Conservation (phyloP, 2,888 invertebrate genomes). For the Lithophane socia region DNA sequence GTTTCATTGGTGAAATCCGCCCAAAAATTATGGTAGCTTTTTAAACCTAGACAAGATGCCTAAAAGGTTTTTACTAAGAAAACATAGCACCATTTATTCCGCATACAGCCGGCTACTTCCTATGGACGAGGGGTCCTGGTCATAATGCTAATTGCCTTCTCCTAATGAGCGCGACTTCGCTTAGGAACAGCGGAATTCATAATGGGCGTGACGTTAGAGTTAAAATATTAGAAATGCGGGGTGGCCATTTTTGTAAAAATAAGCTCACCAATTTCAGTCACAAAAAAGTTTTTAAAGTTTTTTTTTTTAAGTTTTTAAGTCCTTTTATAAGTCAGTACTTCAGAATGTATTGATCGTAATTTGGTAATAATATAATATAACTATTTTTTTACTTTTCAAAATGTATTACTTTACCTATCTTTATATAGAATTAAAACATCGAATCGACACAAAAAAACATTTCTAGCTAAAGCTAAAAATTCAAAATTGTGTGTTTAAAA, state of each 20-base stretch:
- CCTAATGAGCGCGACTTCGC: conserved; percentile 56
- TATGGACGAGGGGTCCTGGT: conserved; percentile 53
- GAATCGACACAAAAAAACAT: background rate
- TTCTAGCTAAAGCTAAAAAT: background rate
- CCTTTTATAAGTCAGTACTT: background rate
- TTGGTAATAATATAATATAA: too few species aligned
- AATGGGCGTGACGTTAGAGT: conserved; percentile 21
- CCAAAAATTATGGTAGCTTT: too few species aligned
- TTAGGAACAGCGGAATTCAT: conserved; percentile 17
- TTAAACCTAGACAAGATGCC: background rate
- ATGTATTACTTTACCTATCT: background rate
- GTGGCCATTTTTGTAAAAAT: background rate
- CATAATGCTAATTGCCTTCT: conserved; percentile 55
- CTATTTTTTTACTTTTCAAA: too few species aligned
- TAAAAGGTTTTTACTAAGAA: conserved; percentile 6
- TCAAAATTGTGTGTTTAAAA: conserved; percentile 15
- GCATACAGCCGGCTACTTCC: conserved; percentile 9
- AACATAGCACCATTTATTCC: conserved; percentile 8
- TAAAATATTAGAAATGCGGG: conserved; percentile 17
- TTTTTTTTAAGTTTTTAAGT: background rate
- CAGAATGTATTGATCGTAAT: background rate
- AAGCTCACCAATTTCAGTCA: background rate
- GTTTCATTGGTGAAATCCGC: background rate
- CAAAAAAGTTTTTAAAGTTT: background rate
- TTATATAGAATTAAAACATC: background rate